Evolutionary conservation across 2,888 invertebrate genomes (phyloP).

Genomic region (Catocala fraxini): DNA sequence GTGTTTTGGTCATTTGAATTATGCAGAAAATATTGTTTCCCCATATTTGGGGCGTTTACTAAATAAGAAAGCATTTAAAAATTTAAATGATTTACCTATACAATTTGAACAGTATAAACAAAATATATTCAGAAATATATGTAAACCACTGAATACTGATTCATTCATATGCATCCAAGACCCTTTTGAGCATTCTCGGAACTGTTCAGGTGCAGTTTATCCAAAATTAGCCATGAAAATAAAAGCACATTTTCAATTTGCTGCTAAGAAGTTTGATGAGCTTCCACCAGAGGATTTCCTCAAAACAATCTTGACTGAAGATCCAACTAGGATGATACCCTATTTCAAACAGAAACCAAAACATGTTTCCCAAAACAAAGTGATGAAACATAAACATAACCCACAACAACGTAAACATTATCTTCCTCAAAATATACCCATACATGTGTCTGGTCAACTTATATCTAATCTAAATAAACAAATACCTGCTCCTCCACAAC

Average conservation of each 20-base stretch:
- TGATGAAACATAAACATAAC: conserved; percentile 23
- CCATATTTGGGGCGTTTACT: conserved; percentile 87
- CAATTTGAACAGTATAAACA: conserved; percentile 75
- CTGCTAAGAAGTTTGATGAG: conserved; percentile 50
- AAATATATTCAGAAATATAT: conserved; percentile 49
- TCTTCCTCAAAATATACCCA: too few species aligned
- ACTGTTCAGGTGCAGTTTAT: conserved; percentile 69
- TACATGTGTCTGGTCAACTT: too few species aligned
- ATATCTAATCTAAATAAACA: too few species aligned
- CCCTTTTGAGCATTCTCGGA: conserved; percentile 88
- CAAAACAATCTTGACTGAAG: conserved; percentile 41
- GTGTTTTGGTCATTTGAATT: conserved; percentile 88
- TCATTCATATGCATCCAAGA: conserved; percentile 87
- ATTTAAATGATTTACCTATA: conserved; percentile 47
- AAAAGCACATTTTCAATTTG: conserved; percentile 47
- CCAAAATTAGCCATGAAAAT: conserved; percentile 49
- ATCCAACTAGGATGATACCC: conserved; percentile 13
- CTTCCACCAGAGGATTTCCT: conserved; percentile 45
- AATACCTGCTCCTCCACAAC: too few species aligned
- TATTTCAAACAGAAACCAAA: conserved; percentile 7
- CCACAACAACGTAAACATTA: neutral
- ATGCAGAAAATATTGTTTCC: conserved; percentile 85
- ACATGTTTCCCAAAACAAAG: conserved; percentile 28
- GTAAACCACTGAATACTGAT: conserved; percentile 61
- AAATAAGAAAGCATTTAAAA: conserved; percentile 66